Conservation (phyloP, 2,888 invertebrate genomes). For the Cryptocephalus moraei region DNA sequence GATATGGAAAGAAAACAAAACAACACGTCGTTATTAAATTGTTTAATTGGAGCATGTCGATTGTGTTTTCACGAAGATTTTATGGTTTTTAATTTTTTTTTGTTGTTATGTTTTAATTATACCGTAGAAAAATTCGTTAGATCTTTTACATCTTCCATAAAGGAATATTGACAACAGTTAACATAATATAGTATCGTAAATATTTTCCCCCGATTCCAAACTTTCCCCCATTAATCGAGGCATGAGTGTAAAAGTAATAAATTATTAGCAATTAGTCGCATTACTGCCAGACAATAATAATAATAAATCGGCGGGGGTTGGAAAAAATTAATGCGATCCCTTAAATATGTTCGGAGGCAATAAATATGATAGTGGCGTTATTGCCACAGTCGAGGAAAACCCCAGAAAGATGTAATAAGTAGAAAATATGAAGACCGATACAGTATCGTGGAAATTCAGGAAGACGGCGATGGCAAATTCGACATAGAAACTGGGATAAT, state of each 20-base stretch:
- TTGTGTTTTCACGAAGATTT: no score
- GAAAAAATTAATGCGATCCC: constrained; percentile 30
- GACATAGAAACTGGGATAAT: neutral
- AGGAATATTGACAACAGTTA: no score
- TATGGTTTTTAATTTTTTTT: no score
- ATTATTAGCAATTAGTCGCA: constrained; percentile 6
- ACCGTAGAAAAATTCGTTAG: no score
- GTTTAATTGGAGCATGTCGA: no score
- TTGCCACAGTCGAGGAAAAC: constrained; percentile 15
- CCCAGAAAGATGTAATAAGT: constrained; percentile 25
- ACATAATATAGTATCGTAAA: no score
- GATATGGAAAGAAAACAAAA: no score
- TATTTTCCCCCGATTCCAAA: no score
- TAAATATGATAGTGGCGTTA: constrained; percentile 25
- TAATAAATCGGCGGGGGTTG: constrained; percentile 13
- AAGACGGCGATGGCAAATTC: constrained; percentile 5
- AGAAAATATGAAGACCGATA: constrained; percentile 33
- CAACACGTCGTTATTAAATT: no score
- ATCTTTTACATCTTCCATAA: no score
- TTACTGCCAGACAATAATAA: constrained; percentile 2
- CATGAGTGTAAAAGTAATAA: neutral
- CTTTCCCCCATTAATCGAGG: no score
- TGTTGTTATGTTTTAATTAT: no score
- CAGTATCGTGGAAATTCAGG: constrained; percentile 22
- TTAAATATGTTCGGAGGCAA: constrained; percentile 31